These are phyloP conservation scores for Tauraco hartlaubi DNA, from an alignment of 2,797 vertebrate genomes.

Conservation along the genomic window DNA sequence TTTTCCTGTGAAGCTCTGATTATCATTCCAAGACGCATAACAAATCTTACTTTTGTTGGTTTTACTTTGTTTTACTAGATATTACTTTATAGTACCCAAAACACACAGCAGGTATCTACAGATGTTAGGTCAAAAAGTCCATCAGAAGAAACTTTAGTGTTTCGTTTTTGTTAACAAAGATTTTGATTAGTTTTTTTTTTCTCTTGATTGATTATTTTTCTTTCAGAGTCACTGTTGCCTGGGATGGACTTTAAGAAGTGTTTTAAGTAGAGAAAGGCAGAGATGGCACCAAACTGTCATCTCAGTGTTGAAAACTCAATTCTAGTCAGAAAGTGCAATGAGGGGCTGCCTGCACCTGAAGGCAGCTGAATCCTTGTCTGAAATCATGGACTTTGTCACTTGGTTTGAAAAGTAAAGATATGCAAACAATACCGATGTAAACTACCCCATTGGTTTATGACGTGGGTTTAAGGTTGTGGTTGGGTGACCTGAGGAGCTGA, in stretches of 20 bases:
- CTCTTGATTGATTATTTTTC: background rate
- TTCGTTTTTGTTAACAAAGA: background rate
- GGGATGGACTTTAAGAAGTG: background rate
- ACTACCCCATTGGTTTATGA: background rate
- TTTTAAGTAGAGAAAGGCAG: background rate
- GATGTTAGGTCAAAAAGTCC: background rate
- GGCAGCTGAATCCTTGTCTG: background rate
- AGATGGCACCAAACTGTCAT: background rate
- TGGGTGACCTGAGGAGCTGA: background rate
- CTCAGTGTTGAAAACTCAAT: background rate
- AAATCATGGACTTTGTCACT: background rate
- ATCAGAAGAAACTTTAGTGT: background rate
- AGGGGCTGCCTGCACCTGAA: background rate
- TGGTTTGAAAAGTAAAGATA: background rate
- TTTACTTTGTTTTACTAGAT: background rate
- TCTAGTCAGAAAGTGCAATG: background rate
- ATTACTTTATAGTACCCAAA: background rate
- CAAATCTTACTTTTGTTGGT: background rate
- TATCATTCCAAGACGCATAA: background rate
- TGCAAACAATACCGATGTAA: background rate
- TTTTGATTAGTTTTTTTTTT: background rate
- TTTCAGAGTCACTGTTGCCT: background rate
- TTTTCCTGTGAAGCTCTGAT: background rate
- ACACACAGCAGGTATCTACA: rapidly evolving
- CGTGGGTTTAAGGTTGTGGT: background rate